Evolutionary conservation across 2,797 vertebrate genomes (phyloP).

Genomic region (Pachyuromys duprasi): DNA sequence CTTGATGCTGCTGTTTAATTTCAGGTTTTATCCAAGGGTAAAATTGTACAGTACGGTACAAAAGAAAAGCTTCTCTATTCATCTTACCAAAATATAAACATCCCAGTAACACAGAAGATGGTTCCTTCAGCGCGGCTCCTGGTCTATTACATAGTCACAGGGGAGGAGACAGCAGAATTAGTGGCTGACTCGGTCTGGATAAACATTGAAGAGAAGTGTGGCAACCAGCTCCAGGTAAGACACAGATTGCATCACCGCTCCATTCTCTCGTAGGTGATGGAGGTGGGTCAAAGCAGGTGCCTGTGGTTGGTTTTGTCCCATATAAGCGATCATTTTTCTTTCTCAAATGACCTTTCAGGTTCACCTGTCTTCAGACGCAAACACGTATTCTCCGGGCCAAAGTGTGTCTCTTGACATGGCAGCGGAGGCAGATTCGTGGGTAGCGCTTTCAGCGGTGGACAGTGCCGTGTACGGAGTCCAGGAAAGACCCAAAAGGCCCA

Average conservation of each 20-base stretch:
- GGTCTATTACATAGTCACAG: slow-evolving; percentile 93
- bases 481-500: slow-evolving; percentile 83
- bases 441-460: slow-evolving; percentile 93
- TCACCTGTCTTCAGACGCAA: slow-evolving; percentile 77
- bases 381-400: slow-evolving; percentile 88
- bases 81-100: slow-evolving; percentile 87
- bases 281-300: background rate
- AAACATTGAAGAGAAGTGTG: slow-evolving; percentile 91
- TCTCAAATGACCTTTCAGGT: slow-evolving; percentile 86
- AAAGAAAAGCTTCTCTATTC: slow-evolving; percentile 73
- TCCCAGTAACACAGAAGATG: slow-evolving; percentile 92
- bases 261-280: background rate
- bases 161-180: slow-evolving; percentile 91
- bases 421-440: slow-evolving; percentile 86
- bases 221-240: slow-evolving; percentile 91
- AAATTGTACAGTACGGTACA: slow-evolving; percentile 88
- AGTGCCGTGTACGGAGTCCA: slow-evolving; percentile 89
- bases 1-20: slow-evolving; percentile 32
- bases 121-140: slow-evolving; percentile 94
- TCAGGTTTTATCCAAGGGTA: slow-evolving; percentile 93
- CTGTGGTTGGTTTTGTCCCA: background rate
- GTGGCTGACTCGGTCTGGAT: slow-evolving; percentile 96
- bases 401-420: slow-evolving; percentile 85
- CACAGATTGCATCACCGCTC: accelerated
- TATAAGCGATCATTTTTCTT: slow-evolving; percentile 3